phyloP scores from a whole-genome alignment of 2,113 vertebrate genomes.

The Myotis davidii region DNA sequence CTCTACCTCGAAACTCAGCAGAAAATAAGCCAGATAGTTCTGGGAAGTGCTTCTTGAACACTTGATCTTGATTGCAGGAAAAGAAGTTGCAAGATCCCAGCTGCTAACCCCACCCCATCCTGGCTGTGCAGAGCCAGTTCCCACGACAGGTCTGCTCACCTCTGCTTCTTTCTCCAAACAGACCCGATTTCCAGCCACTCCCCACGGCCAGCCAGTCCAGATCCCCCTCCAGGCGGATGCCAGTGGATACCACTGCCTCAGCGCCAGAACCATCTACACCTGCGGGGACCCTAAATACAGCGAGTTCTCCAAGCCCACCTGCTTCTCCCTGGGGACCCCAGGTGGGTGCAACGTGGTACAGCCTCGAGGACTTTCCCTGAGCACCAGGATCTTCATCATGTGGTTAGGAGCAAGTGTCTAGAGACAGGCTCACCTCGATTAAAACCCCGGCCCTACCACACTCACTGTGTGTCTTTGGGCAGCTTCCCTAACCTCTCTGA shows the following conservation, averaged over 20 bases:
- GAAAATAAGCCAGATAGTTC: background rate
- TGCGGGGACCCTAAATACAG: constrained; percentile 52
- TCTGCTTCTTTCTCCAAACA: constrained; percentile 48
- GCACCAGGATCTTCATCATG: background rate
- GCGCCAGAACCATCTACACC: constrained; percentile 67
- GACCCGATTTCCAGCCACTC: constrained; percentile 16
- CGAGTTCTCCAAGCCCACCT: constrained; percentile 61
- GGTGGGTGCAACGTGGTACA: constrained; percentile 32
- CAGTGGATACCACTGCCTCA: constrained; percentile 35
- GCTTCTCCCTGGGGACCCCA: constrained; percentile 53
- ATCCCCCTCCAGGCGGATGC: constrained; percentile 37
- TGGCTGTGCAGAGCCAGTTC: too few species aligned
- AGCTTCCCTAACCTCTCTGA: background rate
- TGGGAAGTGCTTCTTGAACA: background rate
- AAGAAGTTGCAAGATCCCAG: background rate
- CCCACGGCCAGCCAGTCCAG: background rate
- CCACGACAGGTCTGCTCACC: background rate
- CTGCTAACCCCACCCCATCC: background rate
- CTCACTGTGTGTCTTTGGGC: background rate
- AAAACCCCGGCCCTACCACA: background rate
- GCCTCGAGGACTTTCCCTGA: background rate
- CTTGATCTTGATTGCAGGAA: background rate
- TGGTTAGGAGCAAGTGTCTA: background rate
- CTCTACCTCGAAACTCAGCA: background rate
- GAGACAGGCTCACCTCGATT: background rate